These are phyloP conservation scores for Seriola quinqueradiata DNA, from an alignment of 2,113 vertebrate species.

Conservation along the genomic window DNA sequence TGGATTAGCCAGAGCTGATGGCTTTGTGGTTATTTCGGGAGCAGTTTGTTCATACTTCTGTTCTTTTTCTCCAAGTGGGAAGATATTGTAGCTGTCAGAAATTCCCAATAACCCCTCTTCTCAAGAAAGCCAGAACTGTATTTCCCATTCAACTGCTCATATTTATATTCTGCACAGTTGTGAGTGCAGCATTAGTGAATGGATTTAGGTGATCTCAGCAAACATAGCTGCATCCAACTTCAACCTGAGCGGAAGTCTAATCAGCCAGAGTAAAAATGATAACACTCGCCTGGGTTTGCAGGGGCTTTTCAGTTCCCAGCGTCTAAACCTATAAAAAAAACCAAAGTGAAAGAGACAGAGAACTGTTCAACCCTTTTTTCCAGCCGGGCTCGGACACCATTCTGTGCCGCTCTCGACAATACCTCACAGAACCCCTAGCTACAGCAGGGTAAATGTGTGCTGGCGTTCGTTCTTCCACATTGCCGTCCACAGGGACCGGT, in stretches of 20 bases:
- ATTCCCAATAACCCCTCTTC: not conserved
- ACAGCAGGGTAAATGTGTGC: constrained; percentile 44
- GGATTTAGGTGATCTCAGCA: constrained; percentile 28
- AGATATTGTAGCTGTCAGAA: not conserved
- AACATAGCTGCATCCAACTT: constrained; percentile 4
- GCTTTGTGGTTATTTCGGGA: constrained; percentile 3
- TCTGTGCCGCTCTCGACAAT: constrained; percentile 38
- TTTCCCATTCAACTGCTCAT: not conserved
- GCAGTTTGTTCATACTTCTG: not conserved
- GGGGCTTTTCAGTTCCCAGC: constrained; percentile 20
- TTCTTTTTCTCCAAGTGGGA: not conserved
- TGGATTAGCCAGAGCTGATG: not conserved
- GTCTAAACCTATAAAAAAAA: constrained; percentile 22
- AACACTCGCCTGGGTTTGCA: constrained; percentile 27
- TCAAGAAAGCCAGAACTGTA: not conserved
- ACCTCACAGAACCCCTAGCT: constrained; percentile 47
- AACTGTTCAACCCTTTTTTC: constrained; percentile 8
- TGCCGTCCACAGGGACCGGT: constrained; percentile 62
- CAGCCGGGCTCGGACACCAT: constrained; percentile 48
- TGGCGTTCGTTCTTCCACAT: constrained; percentile 57
- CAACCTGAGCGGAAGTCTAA: constrained; percentile 5
- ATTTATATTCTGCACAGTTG: constrained; percentile 11
- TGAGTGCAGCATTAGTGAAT: not conserved
- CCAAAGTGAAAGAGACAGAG: constrained; percentile 33
- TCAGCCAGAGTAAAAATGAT: constrained; percentile 28